phyloP scores from a whole-genome alignment of 2,888 invertebrate genomes.

The Diarsia mendica region DNA sequence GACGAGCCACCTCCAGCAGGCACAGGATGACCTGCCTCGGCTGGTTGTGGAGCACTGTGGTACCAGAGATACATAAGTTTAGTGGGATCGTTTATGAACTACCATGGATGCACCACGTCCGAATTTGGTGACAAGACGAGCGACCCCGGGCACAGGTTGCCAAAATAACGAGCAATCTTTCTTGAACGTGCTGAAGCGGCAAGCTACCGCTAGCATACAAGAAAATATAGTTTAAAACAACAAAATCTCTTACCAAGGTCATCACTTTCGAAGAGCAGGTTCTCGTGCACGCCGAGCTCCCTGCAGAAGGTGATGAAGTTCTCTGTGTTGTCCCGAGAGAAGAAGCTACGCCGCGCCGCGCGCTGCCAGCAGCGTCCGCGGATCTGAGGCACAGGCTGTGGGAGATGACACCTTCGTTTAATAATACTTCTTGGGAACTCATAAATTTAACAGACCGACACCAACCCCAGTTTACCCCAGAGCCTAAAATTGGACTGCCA shows the following conservation, averaged over 20 bases:
- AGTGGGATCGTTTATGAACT: neutral
- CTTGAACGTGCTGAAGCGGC: neutral
- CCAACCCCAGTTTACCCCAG: no score
- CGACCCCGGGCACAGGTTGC: neutral
- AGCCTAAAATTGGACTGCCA: neutral
- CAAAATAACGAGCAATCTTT: neutral
- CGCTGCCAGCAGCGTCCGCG: constrained; percentile 95
- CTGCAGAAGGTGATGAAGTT: constrained; percentile 97
- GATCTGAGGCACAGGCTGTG: constrained; percentile 91
- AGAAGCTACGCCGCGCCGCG: constrained; percentile 96
- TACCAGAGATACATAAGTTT: constrained; percentile 16
- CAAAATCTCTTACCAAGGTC: constrained; percentile 92
- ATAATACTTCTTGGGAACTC: neutral
- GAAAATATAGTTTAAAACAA: neutral
- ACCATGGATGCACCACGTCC: neutral
- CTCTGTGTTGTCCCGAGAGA: constrained; percentile 96
- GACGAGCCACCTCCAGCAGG: constrained; percentile 95
- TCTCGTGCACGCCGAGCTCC: constrained; percentile 95
- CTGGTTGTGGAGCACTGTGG: constrained; percentile 94
- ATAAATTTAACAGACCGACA: neutral
- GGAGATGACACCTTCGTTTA: neutral
- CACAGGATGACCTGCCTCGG: constrained; percentile 96
- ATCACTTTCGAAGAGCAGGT: constrained; percentile 96
- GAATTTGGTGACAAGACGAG: neutral
- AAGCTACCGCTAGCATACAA: neutral